Evolutionary conservation across 1,140 invertebrate species (phyloP), one percentile per base, ranked within the genome.

Genomic region (Brachionus rubens): DNA sequence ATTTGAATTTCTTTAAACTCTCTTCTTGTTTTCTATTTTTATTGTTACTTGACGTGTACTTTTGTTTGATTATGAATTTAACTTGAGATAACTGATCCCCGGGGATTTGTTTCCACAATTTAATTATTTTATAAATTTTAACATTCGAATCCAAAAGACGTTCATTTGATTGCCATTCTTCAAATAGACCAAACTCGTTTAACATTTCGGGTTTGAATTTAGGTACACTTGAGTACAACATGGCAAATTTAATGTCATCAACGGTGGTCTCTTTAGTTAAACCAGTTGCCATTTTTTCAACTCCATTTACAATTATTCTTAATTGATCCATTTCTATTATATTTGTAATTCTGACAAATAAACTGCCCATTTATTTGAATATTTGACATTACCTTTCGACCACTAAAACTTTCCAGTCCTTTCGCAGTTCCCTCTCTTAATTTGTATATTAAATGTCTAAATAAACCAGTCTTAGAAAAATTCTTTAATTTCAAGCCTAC

Each of bases 141-240:
- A 72, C n/a, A 48, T 40, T 72, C 12, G n/a, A 10, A 24, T 72
- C 68, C 46, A 72, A 54, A n/a, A 72, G 68, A 33, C 68, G 68
- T 19, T 72, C 68, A 26, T 72, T 72, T 12, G 28, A 36, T 33
- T 72, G 68, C 68, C 68, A 72, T 41, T 50, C 7, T 54, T 72
- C 68, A 54, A 72, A 72, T 14, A 72, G n/a, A 26, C 68, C 68
- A 40, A 50, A 72, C 10, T 72, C 68, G 24, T 72, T 40, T 21
- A 72, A 33, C 0, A 36, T 21, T 19, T 50, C 3, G 16, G 1
- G 7, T 33, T 65, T 65, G 7, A 50, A 30, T 26, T 33, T 40
- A 26, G 12, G 5, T 4, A 3, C 65, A 19, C 12, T 28, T 21
- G 50, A 48, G 24, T 48, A 52, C 2, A 72, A n/a, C 68, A 72